Base-by-base conservation (phyloP, 2,888 invertebrate genomes). In the Lymantria dispar region DNA sequence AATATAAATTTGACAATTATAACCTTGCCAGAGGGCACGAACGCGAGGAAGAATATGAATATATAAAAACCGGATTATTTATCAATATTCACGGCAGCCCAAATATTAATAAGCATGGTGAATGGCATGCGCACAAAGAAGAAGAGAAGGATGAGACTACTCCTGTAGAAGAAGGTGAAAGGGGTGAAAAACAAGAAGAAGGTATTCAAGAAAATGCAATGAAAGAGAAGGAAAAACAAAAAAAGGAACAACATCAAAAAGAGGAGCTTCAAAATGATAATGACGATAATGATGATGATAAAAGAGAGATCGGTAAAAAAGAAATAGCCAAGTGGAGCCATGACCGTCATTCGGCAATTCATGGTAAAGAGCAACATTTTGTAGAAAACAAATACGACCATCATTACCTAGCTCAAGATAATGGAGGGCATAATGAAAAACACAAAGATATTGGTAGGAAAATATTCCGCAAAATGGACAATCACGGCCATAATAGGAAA, bases 301-400 rank as follows among this genome's bases (percentile, higher is more conserved):
- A 50, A 42, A 29, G 46, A 49, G n/a, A n/a, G n/a, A n/a, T n/a
- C 7, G 50, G 43, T 1, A 22, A 52, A 45, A 49, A 36, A 10
- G 56, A 48, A 48, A 33, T 52, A 46, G 31, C 57, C 15, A 55
- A 48, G 46, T 55, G 56, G 63, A 50, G 52, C n/a, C 68, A 61
- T n/a, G 54, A 48, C 38, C 51, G 41, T 36, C 43, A 52, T 31
- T 53, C 58, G 62, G 48, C 61, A 29, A 33, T 54, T 30, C 40
- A 37, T 13, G 47, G 33, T 42, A 30, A 55, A 36, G 22, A 43
- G 31, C 42, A 33, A 36, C 33, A 50, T 22, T 22, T 22, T 5
- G 22, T 22, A 22, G 22, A 22, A 10, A 22, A 33, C 12, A 47
- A 41, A 10, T 33, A 47, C 36, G 29, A 41, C 31, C 33, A 42